Evolutionary conservation across 2,797 vertebrate genomes (phyloP), one percentile per base, ranked within the genome.

Genomic region (Halcyon leucocephala): DNA sequence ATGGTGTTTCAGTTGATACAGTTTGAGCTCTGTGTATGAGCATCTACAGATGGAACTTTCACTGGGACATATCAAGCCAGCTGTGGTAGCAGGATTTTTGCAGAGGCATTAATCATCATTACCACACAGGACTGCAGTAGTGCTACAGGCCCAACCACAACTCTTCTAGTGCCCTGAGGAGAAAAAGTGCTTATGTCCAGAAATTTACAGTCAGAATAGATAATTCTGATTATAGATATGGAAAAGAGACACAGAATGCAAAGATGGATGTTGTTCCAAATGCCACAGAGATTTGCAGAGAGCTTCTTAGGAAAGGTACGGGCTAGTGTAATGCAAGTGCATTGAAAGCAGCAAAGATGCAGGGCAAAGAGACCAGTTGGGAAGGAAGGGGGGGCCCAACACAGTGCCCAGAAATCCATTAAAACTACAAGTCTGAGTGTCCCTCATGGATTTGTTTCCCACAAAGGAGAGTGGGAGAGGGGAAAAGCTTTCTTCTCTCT

Each of bases 21-120:
- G 60, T 72, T 72, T 76, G 42, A 89, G 67, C 19, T 77, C 29
- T 67, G 35, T 60, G 74, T 82, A 78, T 80, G 64, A 85, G 64
- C 48, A 67, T 11, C 67, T 67, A 29, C 26, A 37, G 60, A 66
- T 17, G 60, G 87, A 93, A 72, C 2, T 2, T 44, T 86, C 64
- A 48, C 31, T 0, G 1, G 1, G 81, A 92, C 44, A 44, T 67
- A 80, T 85, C 55, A 91, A 89, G 74, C 12, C 64, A 48, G 67
- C 60, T 55, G 51, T 31, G 84, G 77, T 91, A 95, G 95, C 80
- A 73, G 84, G 89, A 94, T 91, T 96, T 93, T 82, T 22, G 18
- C 2, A 2, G 35, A 70, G 46, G 73, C 71, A 70, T 95, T 96
- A 93, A 95, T 96, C 94, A 86, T 73, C 67, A 82, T 89, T 92